These are phyloP conservation scores for Limanda limanda DNA, from an alignment of 2,113 vertebrate genomes.

Conservation along the genomic window DNA sequence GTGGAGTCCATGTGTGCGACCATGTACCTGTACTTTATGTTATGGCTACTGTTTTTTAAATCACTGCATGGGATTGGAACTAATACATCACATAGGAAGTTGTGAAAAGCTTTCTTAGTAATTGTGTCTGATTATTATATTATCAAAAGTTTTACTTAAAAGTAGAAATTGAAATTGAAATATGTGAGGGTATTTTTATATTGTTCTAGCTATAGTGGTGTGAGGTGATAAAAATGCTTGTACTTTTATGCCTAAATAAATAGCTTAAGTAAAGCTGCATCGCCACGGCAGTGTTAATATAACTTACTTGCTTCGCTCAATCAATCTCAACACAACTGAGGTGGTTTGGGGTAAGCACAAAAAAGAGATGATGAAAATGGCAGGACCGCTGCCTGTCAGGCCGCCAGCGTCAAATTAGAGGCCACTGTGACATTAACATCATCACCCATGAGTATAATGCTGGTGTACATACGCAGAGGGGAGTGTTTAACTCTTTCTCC, in stretches of 20 bases:
- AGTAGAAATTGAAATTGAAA: too few relatives aligned
- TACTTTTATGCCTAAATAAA: too few relatives aligned
- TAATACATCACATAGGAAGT: too few relatives aligned
- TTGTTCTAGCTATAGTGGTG: not conserved
- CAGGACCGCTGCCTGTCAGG: not conserved
- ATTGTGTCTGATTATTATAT: too few relatives aligned
- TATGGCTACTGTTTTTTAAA: too few relatives aligned
- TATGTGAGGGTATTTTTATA: too few relatives aligned
- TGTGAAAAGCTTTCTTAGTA: too few relatives aligned
- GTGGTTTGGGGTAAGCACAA: conserved; percentile 5
- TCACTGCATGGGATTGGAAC: too few relatives aligned
- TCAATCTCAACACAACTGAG: not conserved
- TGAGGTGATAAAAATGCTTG: not conserved
- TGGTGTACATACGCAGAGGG: conserved; percentile 50
- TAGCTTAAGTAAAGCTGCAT: too few relatives aligned
- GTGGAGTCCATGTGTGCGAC: too few relatives aligned
- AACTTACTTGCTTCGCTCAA: not conserved
- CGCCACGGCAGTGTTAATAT: not conserved
- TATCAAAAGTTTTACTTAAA: too few relatives aligned
- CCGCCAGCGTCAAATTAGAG: conserved; percentile 6
- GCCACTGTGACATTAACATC: conserved; percentile 50
- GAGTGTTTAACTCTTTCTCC: conserved; percentile 44
- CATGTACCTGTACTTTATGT: too few relatives aligned
- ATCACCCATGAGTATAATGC: conserved; percentile 45
- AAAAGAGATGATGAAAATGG: not conserved